Base-by-base conservation (phyloP, 1,140 invertebrate species). In the Notospermus geniculatus region DNA sequence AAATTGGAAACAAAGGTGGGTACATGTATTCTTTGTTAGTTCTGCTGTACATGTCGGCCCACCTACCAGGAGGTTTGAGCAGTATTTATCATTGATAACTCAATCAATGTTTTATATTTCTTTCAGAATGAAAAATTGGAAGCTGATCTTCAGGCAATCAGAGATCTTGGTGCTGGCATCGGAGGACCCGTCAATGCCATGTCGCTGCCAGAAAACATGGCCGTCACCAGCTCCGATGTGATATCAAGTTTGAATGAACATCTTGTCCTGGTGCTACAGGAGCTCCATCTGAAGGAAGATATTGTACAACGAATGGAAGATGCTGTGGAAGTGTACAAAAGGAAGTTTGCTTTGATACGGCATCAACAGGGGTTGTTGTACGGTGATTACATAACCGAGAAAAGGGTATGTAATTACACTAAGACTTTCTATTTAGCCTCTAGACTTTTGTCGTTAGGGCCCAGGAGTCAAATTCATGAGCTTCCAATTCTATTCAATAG, bases 201-300 rank as follows among this genome's bases (percentile, higher is more conserved):
- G 52, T 63, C 71, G 22, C 67, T 81, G 9, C 80, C 80, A 1
- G 71, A 78, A 25, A 74, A 71, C 39, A 77, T 81, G 73, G 67
- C 77, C 27, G 66, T 71, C 1, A 76, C 77, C 19, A 81, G 79
- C 64, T 63, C 78, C 46, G 78, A 82, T 23, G 73, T 81, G 45
- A 82, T 82, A 28, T 68, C 77, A 27, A 75, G 72, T 56, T 71
- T 82, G 15, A 82, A 81, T 55, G 80, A 82, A 65, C 79, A 82
- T 59, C 69, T 82, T 1, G 64, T 81, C 30, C 68, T 74, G 19
- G 70, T 69, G 7, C 60, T 82, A 56, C 59, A 82, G 78, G 80
- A 82, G 63, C 25, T 80, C 46, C 69, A 69, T 32, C 63, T 74
- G 29, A 73, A 79, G 58, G 75, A 80, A 41, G 71, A 71, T 7